phyloP scores from a whole-genome alignment of 2,888 invertebrate genomes.

The Nowickia ferox region DNA sequence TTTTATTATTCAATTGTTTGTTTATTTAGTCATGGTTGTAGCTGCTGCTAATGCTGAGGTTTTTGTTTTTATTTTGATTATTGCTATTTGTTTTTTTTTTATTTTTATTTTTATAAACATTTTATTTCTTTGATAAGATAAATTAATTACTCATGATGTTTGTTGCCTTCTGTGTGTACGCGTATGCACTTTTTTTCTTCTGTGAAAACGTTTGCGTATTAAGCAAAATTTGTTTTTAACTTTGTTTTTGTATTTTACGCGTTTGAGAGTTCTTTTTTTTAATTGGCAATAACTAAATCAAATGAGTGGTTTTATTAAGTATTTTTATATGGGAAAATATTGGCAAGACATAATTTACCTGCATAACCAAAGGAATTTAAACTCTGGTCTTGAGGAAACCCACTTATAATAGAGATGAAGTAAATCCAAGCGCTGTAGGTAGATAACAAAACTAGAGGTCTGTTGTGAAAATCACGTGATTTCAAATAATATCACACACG shows the following conservation, averaged over 20 bases:
- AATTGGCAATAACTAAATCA: slow-evolving; percentile 10
- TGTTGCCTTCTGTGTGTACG: slow-evolving; percentile 12
- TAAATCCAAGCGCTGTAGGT: no score
- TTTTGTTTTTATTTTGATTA: slow-evolving; percentile 16
- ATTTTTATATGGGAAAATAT: no score
- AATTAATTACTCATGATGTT: slow-evolving; percentile 39
- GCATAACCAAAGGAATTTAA: no score
- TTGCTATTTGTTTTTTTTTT: neutral
- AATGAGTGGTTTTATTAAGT: no score
- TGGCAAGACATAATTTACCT: no score
- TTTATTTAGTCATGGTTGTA: slow-evolving; percentile 38
- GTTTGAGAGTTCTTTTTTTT: neutral
- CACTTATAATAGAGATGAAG: no score
- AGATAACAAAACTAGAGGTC: no score
- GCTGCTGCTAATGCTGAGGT: slow-evolving; percentile 14
- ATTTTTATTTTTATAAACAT: slow-evolving; percentile 13
- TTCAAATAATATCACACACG: no score
- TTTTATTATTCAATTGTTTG: slow-evolving; percentile 56
- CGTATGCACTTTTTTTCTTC: neutral
- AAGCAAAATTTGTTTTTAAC: slow-evolving; percentile 20
- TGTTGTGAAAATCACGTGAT: no score
- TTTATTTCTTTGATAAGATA: slow-evolving; percentile 46
- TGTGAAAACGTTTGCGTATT: slow-evolving; percentile 11
- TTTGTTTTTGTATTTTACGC: neutral
- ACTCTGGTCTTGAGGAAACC: no score